Percentiles rank a stretch among this genome's conserved stretches.
Evolutionary conservation across 1,140 invertebrate genomes (phyloP).

Genomic region (Drusus annulatus): DNA sequence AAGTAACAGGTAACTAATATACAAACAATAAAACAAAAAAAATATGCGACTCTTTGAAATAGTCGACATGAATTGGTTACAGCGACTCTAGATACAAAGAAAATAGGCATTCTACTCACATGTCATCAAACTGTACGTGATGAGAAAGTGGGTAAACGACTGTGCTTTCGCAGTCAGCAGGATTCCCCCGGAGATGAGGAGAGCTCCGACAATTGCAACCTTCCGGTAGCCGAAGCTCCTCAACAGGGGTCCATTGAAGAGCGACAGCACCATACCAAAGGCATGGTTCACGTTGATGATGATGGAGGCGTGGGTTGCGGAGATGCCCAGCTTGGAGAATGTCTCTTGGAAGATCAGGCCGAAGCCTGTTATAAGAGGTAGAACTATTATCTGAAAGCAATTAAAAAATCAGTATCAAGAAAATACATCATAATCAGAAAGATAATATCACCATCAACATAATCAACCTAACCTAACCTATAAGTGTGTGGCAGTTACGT

Average conservation of each 20-base stretch:
- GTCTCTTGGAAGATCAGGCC: conserved; percentile 74
- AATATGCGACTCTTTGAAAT: no score
- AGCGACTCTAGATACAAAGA: no score
- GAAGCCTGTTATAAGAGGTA: conserved; percentile 74
- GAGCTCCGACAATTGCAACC: conserved; percentile 64
- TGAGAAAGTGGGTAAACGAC: conserved; percentile 66
- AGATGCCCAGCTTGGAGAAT: conserved; percentile 68
- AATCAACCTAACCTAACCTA: no score
- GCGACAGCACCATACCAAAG: conserved; percentile 75
- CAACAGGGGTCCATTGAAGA: conserved; percentile 72
- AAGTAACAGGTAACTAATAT: no score
- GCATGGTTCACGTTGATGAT: conserved; percentile 76
- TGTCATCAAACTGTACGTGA: conserved; percentile 72
- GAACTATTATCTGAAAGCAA: conserved; percentile 69
- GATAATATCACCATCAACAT: no score
- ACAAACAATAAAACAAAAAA: no score
- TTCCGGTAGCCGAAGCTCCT: conserved; percentile 70
- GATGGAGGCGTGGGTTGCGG: conserved; percentile 72
- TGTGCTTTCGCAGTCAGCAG: conserved; percentile 65
- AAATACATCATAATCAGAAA: not conserved
- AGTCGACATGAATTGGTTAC: no score
- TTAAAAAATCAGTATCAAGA: not conserved
- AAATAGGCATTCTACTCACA: no score
- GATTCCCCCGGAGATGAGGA: conserved; percentile 66
- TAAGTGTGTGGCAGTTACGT: no score